Conservation (phyloP, 2,888 invertebrate species). For the Mycalesis mineus region DNA sequence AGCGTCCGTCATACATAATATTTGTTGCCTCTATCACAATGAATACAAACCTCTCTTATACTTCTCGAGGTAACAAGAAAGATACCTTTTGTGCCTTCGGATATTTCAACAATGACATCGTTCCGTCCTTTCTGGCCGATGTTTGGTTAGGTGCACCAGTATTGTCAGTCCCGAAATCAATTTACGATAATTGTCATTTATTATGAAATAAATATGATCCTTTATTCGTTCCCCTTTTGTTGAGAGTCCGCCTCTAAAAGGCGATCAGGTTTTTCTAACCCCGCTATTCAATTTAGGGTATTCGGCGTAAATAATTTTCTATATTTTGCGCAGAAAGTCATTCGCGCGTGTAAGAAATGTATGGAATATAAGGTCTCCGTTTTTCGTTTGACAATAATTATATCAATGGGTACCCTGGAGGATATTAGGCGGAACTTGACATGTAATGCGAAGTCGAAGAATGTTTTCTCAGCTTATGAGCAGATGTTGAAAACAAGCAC, state of each 20-base stretch:
- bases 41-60: conserved; percentile 54
- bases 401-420: conserved; percentile 48
- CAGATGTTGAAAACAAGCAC: conserved; percentile 51
- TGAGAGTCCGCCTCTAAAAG: conserved; percentile 48
- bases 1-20: conserved; percentile 48
- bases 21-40: conserved; percentile 64
- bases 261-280: conserved; percentile 41
- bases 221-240: conserved; percentile 62
- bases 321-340: conserved; percentile 65
- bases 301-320: conserved; percentile 62
- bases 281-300: conserved; percentile 49
- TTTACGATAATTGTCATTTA: conserved; percentile 78
- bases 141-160: conserved; percentile 82
- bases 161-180: conserved; percentile 71
- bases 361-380: conserved; percentile 34
- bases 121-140: conserved; percentile 79
- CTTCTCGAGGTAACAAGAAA: conserved; percentile 40
- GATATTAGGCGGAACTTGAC: conserved; percentile 66
- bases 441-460: conserved; percentile 49
- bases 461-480: conserved; percentile 71
- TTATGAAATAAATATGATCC: conserved; percentile 78
- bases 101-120: conserved; percentile 63
- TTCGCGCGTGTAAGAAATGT: conserved; percentile 44
- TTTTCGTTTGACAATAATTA: conserved; percentile 74
- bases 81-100: conserved; percentile 44